Evolutionary conservation across 2,888 invertebrate species (phyloP).

Genomic region (Aelia acuminata): DNA sequence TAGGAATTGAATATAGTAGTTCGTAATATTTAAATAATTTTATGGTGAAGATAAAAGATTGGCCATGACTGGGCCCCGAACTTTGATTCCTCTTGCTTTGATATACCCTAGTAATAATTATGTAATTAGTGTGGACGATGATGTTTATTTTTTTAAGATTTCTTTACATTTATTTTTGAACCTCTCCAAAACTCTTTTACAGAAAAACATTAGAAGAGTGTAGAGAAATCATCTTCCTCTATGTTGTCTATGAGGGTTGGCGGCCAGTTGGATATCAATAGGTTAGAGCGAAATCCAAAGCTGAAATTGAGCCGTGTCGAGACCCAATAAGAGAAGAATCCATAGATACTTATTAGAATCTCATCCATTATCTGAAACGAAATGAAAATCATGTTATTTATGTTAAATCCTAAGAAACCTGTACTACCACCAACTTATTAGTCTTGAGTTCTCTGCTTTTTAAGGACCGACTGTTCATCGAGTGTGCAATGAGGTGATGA

Average conservation of each 20-base stretch:
- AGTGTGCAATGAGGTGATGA: too few species aligned
- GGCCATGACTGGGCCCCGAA: too few species aligned
- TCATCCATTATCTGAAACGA: background rate
- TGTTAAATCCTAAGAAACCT: too few species aligned
- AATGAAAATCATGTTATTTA: background rate
- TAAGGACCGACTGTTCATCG: too few species aligned
- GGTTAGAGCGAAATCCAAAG: background rate
- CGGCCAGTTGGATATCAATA: background rate
- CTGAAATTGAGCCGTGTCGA: background rate
- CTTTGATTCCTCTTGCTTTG: too few species aligned
- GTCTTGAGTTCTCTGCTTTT: too few species aligned
- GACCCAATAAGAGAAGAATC: background rate
- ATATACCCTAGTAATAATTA: too few species aligned
- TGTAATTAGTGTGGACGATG: background rate
- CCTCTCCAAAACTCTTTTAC: background rate
- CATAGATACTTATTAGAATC: background rate
- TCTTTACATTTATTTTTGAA: background rate
- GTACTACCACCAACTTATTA: too few species aligned
- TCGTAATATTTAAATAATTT: too few species aligned
- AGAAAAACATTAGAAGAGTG: background rate
- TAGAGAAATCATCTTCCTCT: background rate
- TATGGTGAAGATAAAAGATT: too few species aligned
- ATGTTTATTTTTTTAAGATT: background rate
- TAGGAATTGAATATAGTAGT: too few species aligned
- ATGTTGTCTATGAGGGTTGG: background rate